phyloP scores from a whole-genome alignment of 2,888 invertebrate genomes.

The Caenorhabditis angaria region DNA sequence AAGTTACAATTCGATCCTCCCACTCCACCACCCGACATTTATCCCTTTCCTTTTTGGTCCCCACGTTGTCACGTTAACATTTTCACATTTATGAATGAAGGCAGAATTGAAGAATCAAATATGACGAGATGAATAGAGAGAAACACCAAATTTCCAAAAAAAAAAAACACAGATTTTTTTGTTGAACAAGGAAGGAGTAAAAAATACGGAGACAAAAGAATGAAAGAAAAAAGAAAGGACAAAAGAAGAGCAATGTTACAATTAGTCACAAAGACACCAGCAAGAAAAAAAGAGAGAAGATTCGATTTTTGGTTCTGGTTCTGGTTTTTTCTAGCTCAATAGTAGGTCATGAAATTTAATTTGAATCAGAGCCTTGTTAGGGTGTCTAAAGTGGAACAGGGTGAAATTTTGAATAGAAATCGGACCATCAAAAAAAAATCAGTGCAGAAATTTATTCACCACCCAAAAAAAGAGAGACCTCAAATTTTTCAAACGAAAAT shows the following conservation, averaged over 20 bases:
- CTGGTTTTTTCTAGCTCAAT: neutral
- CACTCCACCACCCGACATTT: neutral
- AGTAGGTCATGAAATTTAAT: no score
- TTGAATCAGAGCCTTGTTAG: no score
- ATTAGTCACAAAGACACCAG: neutral
- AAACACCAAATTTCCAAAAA: no score
- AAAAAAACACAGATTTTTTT: neutral
- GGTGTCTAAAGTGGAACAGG: no score
- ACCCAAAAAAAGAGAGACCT: no score
- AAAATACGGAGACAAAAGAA: neutral
- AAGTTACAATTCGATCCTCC: constrained; percentile 4
- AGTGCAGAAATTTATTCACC: no score
- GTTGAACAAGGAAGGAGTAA: neutral
- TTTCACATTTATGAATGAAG: neutral
- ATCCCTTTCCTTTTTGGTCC: neutral
- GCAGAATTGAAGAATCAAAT: neutral
- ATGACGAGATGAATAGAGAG: neutral
- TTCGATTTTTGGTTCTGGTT: constrained; percentile 1
- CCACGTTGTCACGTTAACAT: constrained; percentile 3
- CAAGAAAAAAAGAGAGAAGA: neutral
- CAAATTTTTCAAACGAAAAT: no score
- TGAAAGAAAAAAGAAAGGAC: neutral
- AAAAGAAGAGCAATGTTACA: neutral
- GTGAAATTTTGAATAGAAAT: no score
- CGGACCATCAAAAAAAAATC: no score